Conservation (phyloP, 2,797 vertebrate species). For the Hemitrygon akajei region DNA sequence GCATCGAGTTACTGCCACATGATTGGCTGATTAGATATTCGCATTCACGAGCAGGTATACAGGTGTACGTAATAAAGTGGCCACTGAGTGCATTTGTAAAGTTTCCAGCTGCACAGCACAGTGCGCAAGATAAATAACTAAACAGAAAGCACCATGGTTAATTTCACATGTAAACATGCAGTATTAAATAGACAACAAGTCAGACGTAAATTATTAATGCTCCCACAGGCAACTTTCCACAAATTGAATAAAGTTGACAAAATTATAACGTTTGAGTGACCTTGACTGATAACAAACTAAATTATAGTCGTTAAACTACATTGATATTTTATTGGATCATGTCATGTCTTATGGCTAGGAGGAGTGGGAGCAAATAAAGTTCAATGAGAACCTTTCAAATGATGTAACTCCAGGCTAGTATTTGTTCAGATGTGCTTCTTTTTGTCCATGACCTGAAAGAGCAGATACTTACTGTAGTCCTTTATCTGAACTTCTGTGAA, state of each 20-base stretch:
- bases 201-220: not conserved
- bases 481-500: constrained; percentile 71
- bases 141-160: not conserved
- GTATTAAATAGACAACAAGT: not conserved
- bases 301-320: not conserved
- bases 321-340: not conserved
- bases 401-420: not conserved
- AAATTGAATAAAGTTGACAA: not conserved
- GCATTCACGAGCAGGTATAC: too few species aligned
- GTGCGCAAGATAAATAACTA: not conserved
- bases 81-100: not conserved
- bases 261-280: not conserved
- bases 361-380: not conserved
- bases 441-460: not conserved
- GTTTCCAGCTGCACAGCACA: not conserved
- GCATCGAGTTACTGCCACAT: too few species aligned
- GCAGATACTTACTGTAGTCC: constrained; percentile 75
- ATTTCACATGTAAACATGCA: not conserved
- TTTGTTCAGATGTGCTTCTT: not conserved
- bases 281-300: not conserved
- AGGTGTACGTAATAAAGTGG: too few species aligned
- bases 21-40: too few species aligned
- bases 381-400: not conserved
- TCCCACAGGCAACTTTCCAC: not conserved
- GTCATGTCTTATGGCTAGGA: not conserved